These are phyloP conservation scores for Dendropsophus ebraccatus DNA, from an alignment of 2,113 vertebrate species.

Conservation along the genomic window DNA sequence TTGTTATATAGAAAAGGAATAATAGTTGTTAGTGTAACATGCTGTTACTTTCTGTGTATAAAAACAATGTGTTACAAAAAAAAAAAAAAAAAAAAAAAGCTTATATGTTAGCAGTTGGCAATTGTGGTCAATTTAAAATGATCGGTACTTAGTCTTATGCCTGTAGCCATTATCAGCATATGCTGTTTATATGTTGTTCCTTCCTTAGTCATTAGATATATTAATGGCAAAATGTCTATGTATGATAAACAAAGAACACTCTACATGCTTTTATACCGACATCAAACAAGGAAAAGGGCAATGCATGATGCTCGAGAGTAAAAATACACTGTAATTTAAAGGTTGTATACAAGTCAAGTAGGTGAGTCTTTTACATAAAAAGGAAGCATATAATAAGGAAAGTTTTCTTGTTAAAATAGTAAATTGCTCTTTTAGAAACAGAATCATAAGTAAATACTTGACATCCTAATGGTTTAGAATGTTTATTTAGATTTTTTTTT, in stretches of 20 bases:
- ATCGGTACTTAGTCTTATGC: background rate
- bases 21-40: background rate
- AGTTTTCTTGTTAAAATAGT: conserved; percentile 23
- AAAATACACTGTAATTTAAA: conserved; percentile 25
- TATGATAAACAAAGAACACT: conserved; percentile 45
- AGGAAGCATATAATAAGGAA: conserved; percentile 25
- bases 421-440: background rate
- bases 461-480: background rate
- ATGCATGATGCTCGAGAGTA: conserved; percentile 42
- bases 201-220: conserved; percentile 39
- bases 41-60: background rate
- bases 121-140: conserved; percentile 6
- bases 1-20: background rate
- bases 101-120: background rate
- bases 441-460: conserved; percentile 27
- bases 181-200: background rate
- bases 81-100: too few relatives aligned
- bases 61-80: background rate
- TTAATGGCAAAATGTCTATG: conserved; percentile 44
- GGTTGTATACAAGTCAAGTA: conserved; percentile 53
- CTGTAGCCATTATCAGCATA: background rate
- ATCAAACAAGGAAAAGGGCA: conserved; percentile 44
- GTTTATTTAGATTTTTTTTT: background rate
- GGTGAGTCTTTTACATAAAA: conserved; percentile 28
- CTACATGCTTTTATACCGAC: conserved; percentile 39